Conservation (phyloP, 1,140 invertebrate species). For the Liolophura sinensis region DNA sequence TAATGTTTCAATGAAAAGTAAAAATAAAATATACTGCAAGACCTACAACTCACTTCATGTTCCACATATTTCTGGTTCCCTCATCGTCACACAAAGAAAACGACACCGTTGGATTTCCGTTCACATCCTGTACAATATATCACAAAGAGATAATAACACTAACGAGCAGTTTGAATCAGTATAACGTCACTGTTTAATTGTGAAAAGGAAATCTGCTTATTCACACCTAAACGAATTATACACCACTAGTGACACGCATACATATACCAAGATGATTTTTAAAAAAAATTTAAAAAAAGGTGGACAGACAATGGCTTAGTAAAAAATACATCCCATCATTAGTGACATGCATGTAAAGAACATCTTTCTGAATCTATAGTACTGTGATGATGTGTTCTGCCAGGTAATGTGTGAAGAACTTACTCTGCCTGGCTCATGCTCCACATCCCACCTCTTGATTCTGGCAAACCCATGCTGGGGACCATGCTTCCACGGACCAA, state of each 20-base stretch:
- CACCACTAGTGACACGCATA: too few relatives aligned
- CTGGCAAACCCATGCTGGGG: conserved; percentile 94
- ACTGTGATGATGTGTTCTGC: not conserved
- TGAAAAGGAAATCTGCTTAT: too few relatives aligned
- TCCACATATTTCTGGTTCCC: conserved; percentile 91
- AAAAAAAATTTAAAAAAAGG: too few relatives aligned
- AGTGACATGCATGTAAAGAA: not conserved
- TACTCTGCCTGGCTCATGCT: conserved; percentile 78
- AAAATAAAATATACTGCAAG: too few relatives aligned
- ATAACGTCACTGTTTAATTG: too few relatives aligned
- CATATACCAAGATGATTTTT: too few relatives aligned
- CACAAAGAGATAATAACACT: not conserved
- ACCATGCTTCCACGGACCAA: conserved; percentile 84
- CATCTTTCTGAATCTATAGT: not conserved
- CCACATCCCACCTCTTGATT: conserved; percentile 86
- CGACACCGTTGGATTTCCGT: conserved; percentile 87
- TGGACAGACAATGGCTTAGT: too few relatives aligned
- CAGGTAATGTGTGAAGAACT: not conserved
- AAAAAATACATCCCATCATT: not conserved
- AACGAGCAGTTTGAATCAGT: not conserved
- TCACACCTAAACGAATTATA: too few relatives aligned
- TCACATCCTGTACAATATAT: conserved; percentile 66
- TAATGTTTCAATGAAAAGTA: not conserved
- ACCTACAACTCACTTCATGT: conserved; percentile 71
- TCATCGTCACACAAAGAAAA: conserved; percentile 91